Percentiles rank a stretch among this genome's conserved stretches.
Conservation (phyloP, 2,113 vertebrate genomes). For the Parus major region DNA sequence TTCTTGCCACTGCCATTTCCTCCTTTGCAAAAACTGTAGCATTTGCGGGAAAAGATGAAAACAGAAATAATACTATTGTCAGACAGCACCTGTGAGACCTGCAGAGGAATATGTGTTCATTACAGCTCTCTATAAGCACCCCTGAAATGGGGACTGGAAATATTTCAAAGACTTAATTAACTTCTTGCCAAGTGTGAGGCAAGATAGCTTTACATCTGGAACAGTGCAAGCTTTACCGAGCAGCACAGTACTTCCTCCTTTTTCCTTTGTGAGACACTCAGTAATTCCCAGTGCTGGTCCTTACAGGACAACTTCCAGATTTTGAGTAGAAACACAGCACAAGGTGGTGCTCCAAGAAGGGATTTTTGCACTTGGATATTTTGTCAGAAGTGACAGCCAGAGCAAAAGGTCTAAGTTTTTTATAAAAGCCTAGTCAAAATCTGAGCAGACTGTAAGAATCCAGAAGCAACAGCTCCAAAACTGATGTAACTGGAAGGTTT, state of each 20-base stretch:
- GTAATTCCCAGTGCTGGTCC: not conserved
- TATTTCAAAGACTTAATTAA: not conserved
- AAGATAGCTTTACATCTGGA: not conserved
- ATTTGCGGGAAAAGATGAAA: not conserved
- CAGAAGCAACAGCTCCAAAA: not conserved
- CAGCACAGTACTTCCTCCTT: not conserved
- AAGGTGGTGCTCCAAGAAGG: not conserved
- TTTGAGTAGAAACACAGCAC: not conserved
- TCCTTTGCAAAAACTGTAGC: not conserved
- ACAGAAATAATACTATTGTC: not conserved
- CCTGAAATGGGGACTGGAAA: not conserved
- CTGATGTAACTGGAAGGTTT: not conserved
- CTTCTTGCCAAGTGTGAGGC: not conserved
- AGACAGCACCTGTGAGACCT: not conserved
- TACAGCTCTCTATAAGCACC: not conserved
- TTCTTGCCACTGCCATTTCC: not conserved
- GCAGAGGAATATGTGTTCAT: not conserved
- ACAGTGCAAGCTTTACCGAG: not conserved
- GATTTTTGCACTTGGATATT: not conserved
- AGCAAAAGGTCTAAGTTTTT: not conserved
- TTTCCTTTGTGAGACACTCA: not conserved
- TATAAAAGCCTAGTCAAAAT: not conserved
- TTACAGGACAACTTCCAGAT: not conserved
- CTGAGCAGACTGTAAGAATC: not conserved
- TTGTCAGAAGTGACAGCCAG: not conserved